Base-by-base conservation (phyloP, 2,113 vertebrate species). In the Tragelaphus imberbis region DNA sequence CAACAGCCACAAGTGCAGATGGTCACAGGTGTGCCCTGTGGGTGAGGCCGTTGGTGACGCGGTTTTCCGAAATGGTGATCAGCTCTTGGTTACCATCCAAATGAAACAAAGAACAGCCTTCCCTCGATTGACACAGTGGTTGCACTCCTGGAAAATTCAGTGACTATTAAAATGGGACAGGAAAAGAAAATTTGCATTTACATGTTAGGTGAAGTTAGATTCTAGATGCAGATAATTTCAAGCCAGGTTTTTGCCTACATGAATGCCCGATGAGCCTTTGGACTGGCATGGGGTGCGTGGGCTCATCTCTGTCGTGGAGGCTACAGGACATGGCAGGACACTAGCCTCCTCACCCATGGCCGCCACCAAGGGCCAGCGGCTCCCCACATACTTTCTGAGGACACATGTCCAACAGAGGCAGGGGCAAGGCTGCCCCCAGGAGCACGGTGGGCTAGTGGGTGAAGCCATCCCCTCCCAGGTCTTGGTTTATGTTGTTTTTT, bases 51-150 rank as follows among this genome's bases (percentile, higher is more conserved):
- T 23, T 6, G n/a, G 87, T 56, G 87, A 96, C 7, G 5, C 15
- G 58, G 30, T 85, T 92, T 94, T 97, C 91, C 13, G 15, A 87
- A 90, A 40, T 12, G 81, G 92, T 88, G 44, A 59, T 81, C 80
- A 47, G 25, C 63, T 71, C 92, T 82, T 85, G 94, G 92, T 53
- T 15, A 36, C 33, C 0, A 4, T 93, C 94, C 92, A 95, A 87
- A 56, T 0, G 33, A 75, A 71, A 84, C 82, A 30, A 23, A 63
- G 92, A 94, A 51, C 61, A 30, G 1, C 89, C 23, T 90, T 61
- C n/a, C 80, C 51, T 93, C 49, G 0, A 1, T 0, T 4, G 36
- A 44, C 79, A 28, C 1, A 1, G 61, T 44, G 86, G 30, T 33
- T 51, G 55, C 55, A 4, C 49, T 90, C 17, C 84, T 47, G 61